Evolutionary conservation across 2,113 vertebrate species (phyloP).

Genomic region (Cyprinodon variegatus): DNA sequence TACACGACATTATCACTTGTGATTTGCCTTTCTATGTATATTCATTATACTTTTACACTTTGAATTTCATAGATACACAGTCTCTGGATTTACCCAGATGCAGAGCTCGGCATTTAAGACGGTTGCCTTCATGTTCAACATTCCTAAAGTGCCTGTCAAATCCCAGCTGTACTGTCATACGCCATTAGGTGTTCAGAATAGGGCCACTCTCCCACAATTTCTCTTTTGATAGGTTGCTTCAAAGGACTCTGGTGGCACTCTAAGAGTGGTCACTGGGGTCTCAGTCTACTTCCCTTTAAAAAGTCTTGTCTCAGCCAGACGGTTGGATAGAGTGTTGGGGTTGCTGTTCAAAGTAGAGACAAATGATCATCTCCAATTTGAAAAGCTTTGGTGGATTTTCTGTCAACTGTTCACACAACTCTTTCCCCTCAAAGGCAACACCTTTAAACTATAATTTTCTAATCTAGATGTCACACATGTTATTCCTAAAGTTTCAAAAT

Average conservation of each 20-base stretch:
- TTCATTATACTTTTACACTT: neutral
- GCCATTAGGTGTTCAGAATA: constrained; percentile 3
- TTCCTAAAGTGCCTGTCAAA: constrained; percentile 12
- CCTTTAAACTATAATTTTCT: neutral
- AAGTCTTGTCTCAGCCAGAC: neutral
- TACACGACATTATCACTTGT: neutral
- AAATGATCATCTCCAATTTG: neutral
- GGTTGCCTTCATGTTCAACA: constrained; percentile 1
- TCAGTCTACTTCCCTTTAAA: neutral
- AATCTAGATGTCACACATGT: neutral
- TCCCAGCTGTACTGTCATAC: constrained; percentile 17
- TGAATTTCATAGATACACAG: neutral
- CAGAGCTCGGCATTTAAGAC: neutral
- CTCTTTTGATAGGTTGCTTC: constrained; percentile 6
- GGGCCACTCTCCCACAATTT: neutral
- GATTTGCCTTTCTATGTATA: neutral
- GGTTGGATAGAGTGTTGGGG: neutral
- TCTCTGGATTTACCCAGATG: constrained; percentile 1
- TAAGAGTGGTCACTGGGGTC: neutral
- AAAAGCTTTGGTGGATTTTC: neutral
- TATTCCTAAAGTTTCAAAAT: neutral
- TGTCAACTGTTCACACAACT: neutral
- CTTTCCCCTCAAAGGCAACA: neutral
- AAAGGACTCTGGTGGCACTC: neutral
- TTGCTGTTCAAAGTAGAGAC: neutral